Evolutionary conservation across 1,140 invertebrate genomes (phyloP), one percentile per base, ranked within the genome.

Genomic region (Palaemon carinicauda): DNA sequence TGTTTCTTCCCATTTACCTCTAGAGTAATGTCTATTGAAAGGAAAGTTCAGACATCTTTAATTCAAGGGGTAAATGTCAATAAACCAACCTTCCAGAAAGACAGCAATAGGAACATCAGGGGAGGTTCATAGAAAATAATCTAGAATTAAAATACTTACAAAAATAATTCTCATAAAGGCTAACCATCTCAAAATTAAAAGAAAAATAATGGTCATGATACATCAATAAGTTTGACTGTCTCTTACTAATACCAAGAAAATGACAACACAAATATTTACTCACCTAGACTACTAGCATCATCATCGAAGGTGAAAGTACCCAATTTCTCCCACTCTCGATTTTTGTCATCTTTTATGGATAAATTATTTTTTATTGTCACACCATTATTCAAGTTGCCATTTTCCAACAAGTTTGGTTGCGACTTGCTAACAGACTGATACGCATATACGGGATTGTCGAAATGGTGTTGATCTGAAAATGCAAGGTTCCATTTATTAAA

Each of bases 361-460:
- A 89, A 83, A 60, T 89, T 89, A 80, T 89, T 89, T 52, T 87
- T 84, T 56, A 89, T 89, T 33, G 89, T 89, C n/a, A 83, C 77
- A 52, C 82, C 87, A 56, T 88, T 88, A 79, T 88, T 88, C 41
- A 88, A 52, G 60, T 78, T 80, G 21, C 87, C 87, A 80, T 88
- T 88, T 50, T 88, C 87, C 15, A 88, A 71, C 21, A 87, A 60
- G 77, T 88, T 88, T 2, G 83, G 84, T 51, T 88, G 87, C 14
- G 89, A 86, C 71, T 89, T 89, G 77, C 87, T 89, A 31, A 88
- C 89, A 51, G 83, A 81, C 69, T 89, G 89, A 78, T 89, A 89
- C 15, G 96, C 95, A 91, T 97, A 98, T 1, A 97, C 96, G 0
- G 96, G 96, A 93, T 98, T 98, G 91, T 97, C 97, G 91, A 98